Base-by-base conservation (phyloP, 2,113 vertebrate genomes). In the Petaurus breviceps region DNA sequence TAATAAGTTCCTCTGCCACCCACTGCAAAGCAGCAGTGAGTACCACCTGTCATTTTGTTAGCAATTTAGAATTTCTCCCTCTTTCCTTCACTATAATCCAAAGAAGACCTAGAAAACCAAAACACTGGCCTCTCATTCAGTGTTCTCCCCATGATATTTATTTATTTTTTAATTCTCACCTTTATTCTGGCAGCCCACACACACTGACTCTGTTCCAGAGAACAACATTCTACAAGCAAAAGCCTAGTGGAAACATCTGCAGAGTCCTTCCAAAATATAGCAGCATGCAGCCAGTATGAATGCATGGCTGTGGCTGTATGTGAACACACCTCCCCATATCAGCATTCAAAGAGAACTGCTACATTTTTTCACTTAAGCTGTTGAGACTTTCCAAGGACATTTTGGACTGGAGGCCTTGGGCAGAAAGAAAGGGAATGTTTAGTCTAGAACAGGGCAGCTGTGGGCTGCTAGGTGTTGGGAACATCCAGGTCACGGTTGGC, bases 171-270 rank as follows among this genome's bases (percentile, higher is more conserved):
- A 84, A 92, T 91, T 84, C 93, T 68, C 47, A 47, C 95, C 92
- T 94, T 94, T 93, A 91, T 97, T 52, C 97, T 98, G 98, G 97
- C 96, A 98, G 95, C 16, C 96, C 93, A 1, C 94, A 94, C 47
- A 51, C 89, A 92, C 91, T 98, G 95, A 92, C 9, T 31, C 91
- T 31, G 54, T 68, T 97, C 98, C 96, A 97, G 95, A 26, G 93
- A 96, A 92, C 92, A 96, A 23, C 51, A 89, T 94, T 98, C 98
- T 98, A 98, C 97, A 89, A 91, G 98, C 97, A 96, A 93, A 89
- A 77, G 90, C 96, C 92, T 94, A 98, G 97, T 98, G 98, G 98
- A 98, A 98, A 98, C 95, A 97, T 93, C 97, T 97, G 95, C 95
- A 97, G 54, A 93, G 94, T 97, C 93, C 93, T 97, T 98, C 98